Percentiles rank a stretch among this genome's conserved stretches.
Evolutionary conservation across 2,113 vertebrate species (phyloP).

Genomic region (Picathartes gymnocephalus): DNA sequence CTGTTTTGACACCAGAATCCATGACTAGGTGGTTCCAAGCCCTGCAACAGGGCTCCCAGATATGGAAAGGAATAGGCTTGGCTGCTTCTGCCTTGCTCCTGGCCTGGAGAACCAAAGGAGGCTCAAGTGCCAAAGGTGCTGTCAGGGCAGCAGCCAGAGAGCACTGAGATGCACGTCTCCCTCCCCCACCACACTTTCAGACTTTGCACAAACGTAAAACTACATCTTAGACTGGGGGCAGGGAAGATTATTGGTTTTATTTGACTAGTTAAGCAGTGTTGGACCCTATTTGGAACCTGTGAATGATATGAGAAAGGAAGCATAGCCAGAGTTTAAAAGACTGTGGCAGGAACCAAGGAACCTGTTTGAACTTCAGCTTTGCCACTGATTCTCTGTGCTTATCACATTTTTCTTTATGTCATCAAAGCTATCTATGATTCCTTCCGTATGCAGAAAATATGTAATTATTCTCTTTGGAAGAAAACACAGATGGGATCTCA

Average conservation of each 20-base stretch:
- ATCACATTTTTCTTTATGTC: neutral
- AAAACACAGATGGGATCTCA: constrained; percentile 28
- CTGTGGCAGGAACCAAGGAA: neutral
- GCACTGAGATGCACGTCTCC: neutral
- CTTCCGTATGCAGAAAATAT: neutral
- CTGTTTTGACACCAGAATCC: neutral
- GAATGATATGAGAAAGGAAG: neutral
- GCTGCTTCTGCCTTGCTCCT: accelerated
- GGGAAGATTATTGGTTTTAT: neutral
- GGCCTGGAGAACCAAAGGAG: neutral
- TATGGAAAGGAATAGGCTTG: neutral
- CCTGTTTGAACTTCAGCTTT: neutral
- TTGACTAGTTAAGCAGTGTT: neutral
- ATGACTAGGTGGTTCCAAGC: neutral
- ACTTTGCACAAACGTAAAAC: neutral
- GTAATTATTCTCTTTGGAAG: constrained; percentile 20
- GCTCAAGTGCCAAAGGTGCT: neutral
- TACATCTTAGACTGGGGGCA: neutral
- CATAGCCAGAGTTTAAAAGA: neutral
- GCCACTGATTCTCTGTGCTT: neutral
- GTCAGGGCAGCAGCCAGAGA: neutral
- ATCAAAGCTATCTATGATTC: neutral
- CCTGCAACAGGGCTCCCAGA: neutral
- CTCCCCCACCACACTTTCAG: neutral
- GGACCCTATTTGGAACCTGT: neutral